phyloP scores from a whole-genome alignment of 2,797 vertebrate genomes.

The Coccyzus lansbergi region DNA sequence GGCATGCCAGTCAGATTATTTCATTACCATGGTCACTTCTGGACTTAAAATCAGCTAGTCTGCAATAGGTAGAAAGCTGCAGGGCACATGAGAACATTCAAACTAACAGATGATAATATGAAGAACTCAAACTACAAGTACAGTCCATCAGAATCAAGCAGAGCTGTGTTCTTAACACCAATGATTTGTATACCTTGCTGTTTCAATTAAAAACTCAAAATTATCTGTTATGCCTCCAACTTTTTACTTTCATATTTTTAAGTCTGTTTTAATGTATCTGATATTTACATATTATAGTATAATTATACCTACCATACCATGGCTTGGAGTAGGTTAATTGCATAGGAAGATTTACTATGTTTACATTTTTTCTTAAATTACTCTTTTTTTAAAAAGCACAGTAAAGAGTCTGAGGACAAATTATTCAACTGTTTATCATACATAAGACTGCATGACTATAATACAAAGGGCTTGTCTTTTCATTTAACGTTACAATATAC shows the following conservation, averaged over 20 bases:
- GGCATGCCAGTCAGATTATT: neutral
- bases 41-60: neutral
- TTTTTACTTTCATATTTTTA: slow-evolving; percentile 71
- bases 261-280: slow-evolving; percentile 55
- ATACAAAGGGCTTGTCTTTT: slow-evolving; percentile 98
- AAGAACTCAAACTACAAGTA: slow-evolving; percentile 20
- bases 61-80: neutral
- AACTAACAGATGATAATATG: neutral
- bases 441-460: slow-evolving; percentile 99
- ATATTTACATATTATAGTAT: slow-evolving; percentile 62
- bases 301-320: slow-evolving; percentile 75
- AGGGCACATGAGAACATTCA: neutral
- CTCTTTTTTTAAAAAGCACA: slow-evolving; percentile 76
- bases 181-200: slow-evolving; percentile 31
- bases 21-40: neutral
- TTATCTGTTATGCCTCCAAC: slow-evolving; percentile 66
- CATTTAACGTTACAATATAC: slow-evolving; percentile 99
- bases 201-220: slow-evolving; percentile 72
- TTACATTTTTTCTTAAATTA: slow-evolving; percentile 79
- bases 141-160: slow-evolving; percentile 27
- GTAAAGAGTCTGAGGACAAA: slow-evolving; percentile 92
- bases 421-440: slow-evolving; percentile 99
- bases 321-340: slow-evolving; percentile 76
- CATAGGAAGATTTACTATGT: slow-evolving; percentile 80
- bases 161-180: slow-evolving; percentile 32